phyloP scores from a whole-genome alignment of 2,113 vertebrate genomes.

The Pleuronectes platessa region DNA sequence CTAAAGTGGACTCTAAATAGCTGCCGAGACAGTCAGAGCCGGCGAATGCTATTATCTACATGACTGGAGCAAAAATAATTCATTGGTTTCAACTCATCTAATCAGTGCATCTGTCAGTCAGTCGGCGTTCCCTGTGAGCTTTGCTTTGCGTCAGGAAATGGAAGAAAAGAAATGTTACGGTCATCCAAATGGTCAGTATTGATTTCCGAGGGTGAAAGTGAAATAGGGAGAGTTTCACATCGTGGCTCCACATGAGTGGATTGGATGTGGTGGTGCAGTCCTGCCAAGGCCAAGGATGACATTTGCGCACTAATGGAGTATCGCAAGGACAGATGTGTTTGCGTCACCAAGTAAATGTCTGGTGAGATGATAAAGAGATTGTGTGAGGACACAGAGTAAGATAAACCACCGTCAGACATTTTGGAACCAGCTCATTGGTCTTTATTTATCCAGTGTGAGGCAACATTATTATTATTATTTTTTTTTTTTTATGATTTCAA shows the following conservation, averaged over 20 bases:
- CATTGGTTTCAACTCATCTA: constrained; percentile 16
- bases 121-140: constrained; percentile 17
- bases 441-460: neutral
- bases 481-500: neutral
- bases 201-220: constrained; percentile 50
- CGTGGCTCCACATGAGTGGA: constrained; percentile 44
- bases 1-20: constrained; percentile 27
- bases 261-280: constrained; percentile 44
- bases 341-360: constrained; percentile 13
- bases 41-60: neutral
- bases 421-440: neutral
- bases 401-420: constrained; percentile 11
- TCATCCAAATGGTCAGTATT: constrained; percentile 50
- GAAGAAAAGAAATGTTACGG: constrained; percentile 32
- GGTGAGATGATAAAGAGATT: constrained; percentile 19
- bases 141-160: constrained; percentile 7
- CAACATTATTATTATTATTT: no score
- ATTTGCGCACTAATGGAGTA: constrained; percentile 43
- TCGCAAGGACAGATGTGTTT: constrained; percentile 46
- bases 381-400: constrained; percentile 3
- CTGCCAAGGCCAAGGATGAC: constrained; percentile 58
- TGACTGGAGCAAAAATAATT: constrained; percentile 28
- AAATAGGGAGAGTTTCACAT: constrained; percentile 41
- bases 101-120: constrained; percentile 30
- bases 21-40: constrained; percentile 3